Conservation (phyloP, 1,140 invertebrate species). For the Bombus polaris region DNA sequence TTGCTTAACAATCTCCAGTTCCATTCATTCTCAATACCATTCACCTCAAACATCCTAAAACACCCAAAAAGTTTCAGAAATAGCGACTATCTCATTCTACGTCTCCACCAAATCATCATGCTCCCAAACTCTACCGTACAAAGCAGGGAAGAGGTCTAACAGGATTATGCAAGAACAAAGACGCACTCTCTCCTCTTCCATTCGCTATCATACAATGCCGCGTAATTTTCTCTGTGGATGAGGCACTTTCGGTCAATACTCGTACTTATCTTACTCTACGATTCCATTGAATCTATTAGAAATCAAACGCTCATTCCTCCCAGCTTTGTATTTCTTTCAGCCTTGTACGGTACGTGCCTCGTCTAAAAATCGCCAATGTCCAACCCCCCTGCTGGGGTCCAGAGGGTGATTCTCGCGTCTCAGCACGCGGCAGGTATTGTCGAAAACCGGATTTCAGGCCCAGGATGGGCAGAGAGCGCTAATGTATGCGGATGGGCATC, state of each 20-base stretch:
- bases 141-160: too few relatives aligned
- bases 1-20: background rate
- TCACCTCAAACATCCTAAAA: background rate
- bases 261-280: background rate
- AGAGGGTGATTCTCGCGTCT: conserved; percentile 23
- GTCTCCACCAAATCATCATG: too few relatives aligned
- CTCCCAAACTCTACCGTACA: too few relatives aligned
- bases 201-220: too few relatives aligned
- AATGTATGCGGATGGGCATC: conserved; percentile 68
- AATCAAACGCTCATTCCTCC: background rate
- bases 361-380: background rate
- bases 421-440: conserved; percentile 58
- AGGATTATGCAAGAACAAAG: too few relatives aligned
- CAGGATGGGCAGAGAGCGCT: conserved; percentile 42
- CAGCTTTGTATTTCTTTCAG: background rate
- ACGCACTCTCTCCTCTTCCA: too few relatives aligned
- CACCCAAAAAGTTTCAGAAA: too few relatives aligned
- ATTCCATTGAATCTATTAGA: background rate
- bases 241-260: background rate
- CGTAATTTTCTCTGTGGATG: too few relatives aligned
- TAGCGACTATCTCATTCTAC: too few relatives aligned
- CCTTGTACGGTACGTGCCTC: background rate
- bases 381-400: background rate
- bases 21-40: background rate
- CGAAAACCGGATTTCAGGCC: conserved; percentile 62